Base-by-base conservation (phyloP, 1,140 invertebrate genomes). In the Parasteatoda tepidariorum region DNA sequence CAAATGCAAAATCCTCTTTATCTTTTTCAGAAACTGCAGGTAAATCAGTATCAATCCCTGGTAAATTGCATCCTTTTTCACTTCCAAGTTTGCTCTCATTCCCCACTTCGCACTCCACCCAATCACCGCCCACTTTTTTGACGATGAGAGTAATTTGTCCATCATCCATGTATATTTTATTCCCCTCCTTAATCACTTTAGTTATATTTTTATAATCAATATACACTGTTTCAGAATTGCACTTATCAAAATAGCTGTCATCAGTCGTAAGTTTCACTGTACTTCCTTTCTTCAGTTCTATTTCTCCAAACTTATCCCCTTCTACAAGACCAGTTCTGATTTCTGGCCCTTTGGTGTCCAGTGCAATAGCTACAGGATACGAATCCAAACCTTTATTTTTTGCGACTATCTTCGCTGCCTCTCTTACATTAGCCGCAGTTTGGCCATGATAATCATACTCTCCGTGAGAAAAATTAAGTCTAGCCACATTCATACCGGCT, bases 11-110 rank as follows among this genome's bases (percentile, higher is more conserved):
- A 90, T 99, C 98, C 24, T 94, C 92, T 88, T 95, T 97, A 88
- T 99, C 98, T 89, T 99, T 99, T 88, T 98, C 97, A 0, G 98
- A 99, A 0, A 99, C 97, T 28, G 97, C 97, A 6, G 98, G 98
- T 79, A 99, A 90, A 90, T 99, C 98, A 0, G 99, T 97, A 0
- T 95, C 93, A 0, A 97, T 93, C 13, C 97, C 97, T 1, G 97
- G 97, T 24, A 99, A 90, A 89, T 99, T 99, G 6, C 98, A 95
- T 61, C 96, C 96, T 90, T 99, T 99, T 71, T 96, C 93, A 67
- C 95, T 97, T 6, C 98, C 98, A 18, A 99, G 90, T 86, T 92
- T 92, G 71, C 98, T 98, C 86, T 98, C 98, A 90, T 99, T 99
- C 89, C 99, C 98, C 87, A 99, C 94, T 31, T 92, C 92, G 88